Evolutionary conservation across 2,888 invertebrate species (phyloP), one percentile per base, ranked within the genome.

Genomic region (Papilio protenor): DNA sequence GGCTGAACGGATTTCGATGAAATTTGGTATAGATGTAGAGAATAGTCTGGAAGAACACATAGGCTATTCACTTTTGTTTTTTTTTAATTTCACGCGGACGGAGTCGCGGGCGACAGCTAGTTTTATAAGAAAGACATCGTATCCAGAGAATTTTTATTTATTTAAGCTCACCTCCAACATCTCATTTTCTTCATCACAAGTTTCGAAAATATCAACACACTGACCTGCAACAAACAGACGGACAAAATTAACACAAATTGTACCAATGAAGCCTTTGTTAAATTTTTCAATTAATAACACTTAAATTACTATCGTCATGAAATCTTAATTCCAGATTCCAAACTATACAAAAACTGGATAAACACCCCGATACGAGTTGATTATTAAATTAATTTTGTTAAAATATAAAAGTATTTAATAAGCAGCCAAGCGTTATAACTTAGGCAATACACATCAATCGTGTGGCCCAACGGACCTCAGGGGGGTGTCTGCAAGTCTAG

Each of bases 171-270:
- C 85, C 82, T 82, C 77, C 18, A 78, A 66, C 40, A 79, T 47
- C 11, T 81, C 77, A 4, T 84, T 82, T n/a, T 83, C 87, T 80
- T 88, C 85, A 52, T 85, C 87, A 74, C 86, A 84, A 27, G 82
- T 74, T 70, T 86, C 85, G 73, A 90, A 86, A n/a, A 87, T 77
- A 76, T 88, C 88, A 57, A 82, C 82, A 82, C 93, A 94, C 90
- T 92, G 91, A 94, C 93, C 93, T 94, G 91, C 0, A 91, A 92
- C 81, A 80, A 87, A 79, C 79, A 83, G 45, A 69, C 45, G 14
- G 11, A 45, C n/a, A 21, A 14, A 45, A 21, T 69, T 21, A 69
- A 45, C 40, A 33, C 18, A 57, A 21, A 3, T 11, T 27, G 2
- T 64, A 33, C 16, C 27, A 64, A 21, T 11, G 11, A 57, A 59